Base-by-base conservation (phyloP, 2,888 invertebrate species). In the Automeris io region DNA sequence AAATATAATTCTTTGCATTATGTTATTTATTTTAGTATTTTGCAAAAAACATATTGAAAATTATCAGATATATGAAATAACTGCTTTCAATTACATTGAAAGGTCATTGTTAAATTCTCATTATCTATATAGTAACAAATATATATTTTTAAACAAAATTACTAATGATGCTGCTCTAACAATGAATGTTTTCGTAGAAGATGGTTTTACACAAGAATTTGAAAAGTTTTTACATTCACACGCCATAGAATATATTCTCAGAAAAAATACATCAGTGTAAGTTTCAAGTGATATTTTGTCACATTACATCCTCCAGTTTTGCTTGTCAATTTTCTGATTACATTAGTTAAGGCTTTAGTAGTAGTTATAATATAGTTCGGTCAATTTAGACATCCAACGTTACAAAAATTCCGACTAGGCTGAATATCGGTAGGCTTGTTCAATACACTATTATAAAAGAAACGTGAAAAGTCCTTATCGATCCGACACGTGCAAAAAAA, bases 101-200 rank as follows among this genome's bases (percentile, higher is more conserved):
- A 61, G 83, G 47, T 46, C 51, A 11, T 22, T 64, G 23, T 50
- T 85, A 12, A 74, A 77, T 49, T 34, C 44, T 5, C 41, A 74
- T 6, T 53, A 73, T 29, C 26, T 56, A 7, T 57, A 39, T 40
- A 51, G 61, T 35, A 41, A 64, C 3, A 45, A 47, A 13, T 22
- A 67, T 24, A 39, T 53, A 33, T 83, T 85, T 51, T 42, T 81
- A 24, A 81, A 77, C 53, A 73, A 70, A 23, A 49, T 85, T 4
- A 70, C 76, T 5, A 85, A 82, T 54, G 72, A 78, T 54, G 81
- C 83, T 8, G 64, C 71, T 6, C 40, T 80, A 35, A 58, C 80
- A 2, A 82, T 82, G 64, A 49, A 70, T 45, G 51, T 82, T 2
- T 36, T 72, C 24, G 77, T 77, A 3, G 45, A 66, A 35, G 45